These are phyloP conservation scores for Anagyrus pseudococci DNA, from an alignment of 2,888 invertebrate species.

Conservation along the genomic window DNA sequence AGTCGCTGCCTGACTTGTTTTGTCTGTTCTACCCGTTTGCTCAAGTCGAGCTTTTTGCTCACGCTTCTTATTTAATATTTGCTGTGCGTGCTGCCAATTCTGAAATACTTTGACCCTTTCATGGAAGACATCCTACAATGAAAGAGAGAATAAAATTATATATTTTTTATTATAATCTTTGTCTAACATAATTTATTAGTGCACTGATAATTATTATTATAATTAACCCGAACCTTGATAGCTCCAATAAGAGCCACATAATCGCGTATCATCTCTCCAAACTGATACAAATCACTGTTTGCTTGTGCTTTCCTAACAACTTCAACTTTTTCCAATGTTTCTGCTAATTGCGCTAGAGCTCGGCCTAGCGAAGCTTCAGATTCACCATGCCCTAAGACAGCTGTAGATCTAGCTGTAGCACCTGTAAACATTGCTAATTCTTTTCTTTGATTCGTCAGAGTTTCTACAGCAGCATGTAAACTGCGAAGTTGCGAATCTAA, in stretches of 20 bases:
- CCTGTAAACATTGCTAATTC: slow-evolving; percentile 82
- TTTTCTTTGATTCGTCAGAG: slow-evolving; percentile 84
- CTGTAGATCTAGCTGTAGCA: slow-evolving; percentile 84
- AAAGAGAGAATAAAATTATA: slow-evolving; percentile 33
- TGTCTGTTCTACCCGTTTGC: slow-evolving; percentile 87
- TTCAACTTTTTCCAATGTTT: slow-evolving; percentile 77
- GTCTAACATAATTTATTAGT: background rate
- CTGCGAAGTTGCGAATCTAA: slow-evolving; percentile 88
- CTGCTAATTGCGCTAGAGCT: slow-evolving; percentile 88
- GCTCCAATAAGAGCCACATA: slow-evolving; percentile 91
- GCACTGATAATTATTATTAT: too few species aligned
- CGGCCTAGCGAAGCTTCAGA: slow-evolving; percentile 90
- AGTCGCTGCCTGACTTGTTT: slow-evolving; percentile 83
- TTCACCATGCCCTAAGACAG: slow-evolving; percentile 90
- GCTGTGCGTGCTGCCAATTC: slow-evolving; percentile 97
- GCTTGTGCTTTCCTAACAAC: slow-evolving; percentile 89
- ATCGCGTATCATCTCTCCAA: slow-evolving; percentile 95
- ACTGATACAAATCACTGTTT: slow-evolving; percentile 90
- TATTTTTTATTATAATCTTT: background rate
- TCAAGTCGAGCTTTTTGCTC: slow-evolving; percentile 94
- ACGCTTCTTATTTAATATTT: slow-evolving; percentile 90
- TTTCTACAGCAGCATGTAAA: slow-evolving; percentile 85
- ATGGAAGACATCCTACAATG: slow-evolving; percentile 70
- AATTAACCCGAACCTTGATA: too few species aligned
- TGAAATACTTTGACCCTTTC: slow-evolving; percentile 87